phyloP scores from a whole-genome alignment of 2,888 invertebrate species.

The Volucella zonaria region DNA sequence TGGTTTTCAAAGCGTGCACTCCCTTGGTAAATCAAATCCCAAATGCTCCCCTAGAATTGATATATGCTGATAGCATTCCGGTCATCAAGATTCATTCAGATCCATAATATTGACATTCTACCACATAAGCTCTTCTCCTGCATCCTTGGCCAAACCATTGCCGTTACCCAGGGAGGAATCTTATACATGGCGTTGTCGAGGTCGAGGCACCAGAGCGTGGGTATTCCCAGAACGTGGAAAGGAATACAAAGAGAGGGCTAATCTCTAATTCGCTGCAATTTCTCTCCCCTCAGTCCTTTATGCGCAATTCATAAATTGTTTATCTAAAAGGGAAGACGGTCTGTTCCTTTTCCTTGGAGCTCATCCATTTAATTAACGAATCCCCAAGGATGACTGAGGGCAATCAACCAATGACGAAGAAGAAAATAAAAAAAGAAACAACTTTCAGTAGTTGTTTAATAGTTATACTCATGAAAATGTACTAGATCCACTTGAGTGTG shows the following conservation, averaged over 20 bases:
- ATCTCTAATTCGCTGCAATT: constrained; percentile 47
- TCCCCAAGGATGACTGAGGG: constrained; percentile 22
- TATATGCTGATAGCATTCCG: constrained; percentile 41
- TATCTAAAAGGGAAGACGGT: not conserved
- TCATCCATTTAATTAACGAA: constrained; percentile 40
- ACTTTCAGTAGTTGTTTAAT: constrained; percentile 38
- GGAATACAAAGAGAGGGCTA: constrained; percentile 23
- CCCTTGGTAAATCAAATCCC: constrained; percentile 32
- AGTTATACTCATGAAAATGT: constrained; percentile 46
- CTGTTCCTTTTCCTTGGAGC: not conserved
- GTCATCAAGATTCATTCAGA: constrained; percentile 15
- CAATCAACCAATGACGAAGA: constrained; percentile 34
- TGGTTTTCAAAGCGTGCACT: not conserved
- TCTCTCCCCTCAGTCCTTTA: not conserved
- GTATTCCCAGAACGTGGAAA: constrained; percentile 18
- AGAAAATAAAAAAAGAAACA: not conserved
- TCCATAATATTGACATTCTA: constrained; percentile 47
- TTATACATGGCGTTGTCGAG: constrained; percentile 11
- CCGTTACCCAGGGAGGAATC: constrained; percentile 10
- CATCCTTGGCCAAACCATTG: constrained; percentile 17
- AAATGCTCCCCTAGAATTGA: not conserved
- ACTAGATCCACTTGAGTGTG: constrained; percentile 23
- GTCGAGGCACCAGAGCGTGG: constrained; percentile 20
- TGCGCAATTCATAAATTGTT: constrained; percentile 49
- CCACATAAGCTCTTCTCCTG: constrained; percentile 14